Percentiles rank a stretch among this genome's conserved stretches.
Conservation (phyloP, 2,113 vertebrate genomes). For the Nestor notabilis region DNA sequence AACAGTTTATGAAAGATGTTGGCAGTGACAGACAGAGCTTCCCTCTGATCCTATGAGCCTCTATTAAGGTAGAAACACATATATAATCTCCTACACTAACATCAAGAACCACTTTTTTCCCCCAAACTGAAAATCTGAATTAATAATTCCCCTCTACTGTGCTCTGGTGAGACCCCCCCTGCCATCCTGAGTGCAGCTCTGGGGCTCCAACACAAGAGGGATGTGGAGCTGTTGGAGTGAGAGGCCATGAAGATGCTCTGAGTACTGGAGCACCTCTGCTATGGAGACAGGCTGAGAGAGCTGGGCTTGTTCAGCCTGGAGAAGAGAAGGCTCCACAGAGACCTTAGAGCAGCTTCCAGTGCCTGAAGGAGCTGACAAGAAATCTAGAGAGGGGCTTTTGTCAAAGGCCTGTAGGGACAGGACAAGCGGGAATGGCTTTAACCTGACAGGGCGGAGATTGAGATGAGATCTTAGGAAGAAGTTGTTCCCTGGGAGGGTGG, state of each 20-base stretch:
- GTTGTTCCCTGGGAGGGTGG: no score
- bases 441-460: no score
- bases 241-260: neutral
- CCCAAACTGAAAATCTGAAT: accelerated
- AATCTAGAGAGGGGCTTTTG: no score
- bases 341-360: no score
- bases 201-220: neutral
- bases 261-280: neutral
- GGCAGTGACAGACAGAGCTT: neutral
- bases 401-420: no score
- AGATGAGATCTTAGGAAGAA: no score
- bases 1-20: accelerated
- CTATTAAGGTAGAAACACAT: accelerated
- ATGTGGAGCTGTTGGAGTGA: neutral
- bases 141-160: neutral
- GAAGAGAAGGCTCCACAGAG: neutral
- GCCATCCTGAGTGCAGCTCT: neutral
- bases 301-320: neutral
- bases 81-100: neutral
- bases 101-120: accelerated
- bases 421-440: no score
- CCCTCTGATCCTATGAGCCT: accelerated
- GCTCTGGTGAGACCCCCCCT: neutral
- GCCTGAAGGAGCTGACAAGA: no score
- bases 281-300: neutral